Evolutionary conservation across 2,113 vertebrate species (phyloP).

Genomic region (Sigmodon hispidus): DNA sequence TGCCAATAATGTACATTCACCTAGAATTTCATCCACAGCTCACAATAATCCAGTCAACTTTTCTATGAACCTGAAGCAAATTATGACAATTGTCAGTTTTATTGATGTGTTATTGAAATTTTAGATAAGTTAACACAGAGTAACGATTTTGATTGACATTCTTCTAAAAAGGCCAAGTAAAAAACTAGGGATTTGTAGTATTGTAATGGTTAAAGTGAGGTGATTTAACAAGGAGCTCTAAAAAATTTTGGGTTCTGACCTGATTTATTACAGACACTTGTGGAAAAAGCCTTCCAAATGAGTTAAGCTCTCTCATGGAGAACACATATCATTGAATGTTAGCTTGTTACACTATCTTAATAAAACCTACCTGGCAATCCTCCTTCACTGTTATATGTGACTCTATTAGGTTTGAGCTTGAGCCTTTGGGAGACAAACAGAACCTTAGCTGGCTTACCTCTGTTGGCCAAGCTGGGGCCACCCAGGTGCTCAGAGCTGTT

Average conservation of each 20-base stretch:
- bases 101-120: background rate
- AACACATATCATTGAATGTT: background rate
- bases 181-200: background rate
- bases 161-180: background rate
- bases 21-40: background rate
- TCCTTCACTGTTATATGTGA: conserved; percentile 16
- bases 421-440: background rate
- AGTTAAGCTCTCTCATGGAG: conserved; percentile 1
- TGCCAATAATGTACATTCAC: background rate
- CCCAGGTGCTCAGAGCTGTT: background rate
- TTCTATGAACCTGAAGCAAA: background rate
- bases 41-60: background rate
- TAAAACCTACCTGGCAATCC: background rate
- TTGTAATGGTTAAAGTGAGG: background rate
- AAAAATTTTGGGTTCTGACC: background rate
- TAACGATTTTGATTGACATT: background rate
- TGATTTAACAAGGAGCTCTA: background rate
- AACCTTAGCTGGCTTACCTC: background rate
- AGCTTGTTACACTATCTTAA: conserved; percentile 1
- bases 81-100: background rate
- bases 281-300: background rate
- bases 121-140: background rate
- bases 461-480: background rate
- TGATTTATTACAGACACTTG: background rate
- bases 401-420: conserved; percentile 1